phyloP scores from a whole-genome alignment of 2,797 vertebrate species.

The Triplophysa bombifrons region DNA sequence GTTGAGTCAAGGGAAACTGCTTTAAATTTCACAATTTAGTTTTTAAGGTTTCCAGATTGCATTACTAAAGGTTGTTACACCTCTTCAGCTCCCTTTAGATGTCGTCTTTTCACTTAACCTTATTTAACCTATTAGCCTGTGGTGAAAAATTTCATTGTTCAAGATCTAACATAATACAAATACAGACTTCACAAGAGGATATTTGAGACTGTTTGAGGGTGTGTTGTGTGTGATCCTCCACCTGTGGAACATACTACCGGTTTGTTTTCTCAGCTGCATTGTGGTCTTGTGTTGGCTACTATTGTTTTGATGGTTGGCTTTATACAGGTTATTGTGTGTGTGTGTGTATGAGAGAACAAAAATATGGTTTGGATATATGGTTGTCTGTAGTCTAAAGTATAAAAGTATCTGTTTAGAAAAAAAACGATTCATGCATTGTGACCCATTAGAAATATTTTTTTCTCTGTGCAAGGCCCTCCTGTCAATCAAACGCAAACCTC shows the following conservation, averaged over 20 bases:
- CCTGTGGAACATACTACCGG: neutral
- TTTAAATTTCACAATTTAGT: conserved; percentile 5
- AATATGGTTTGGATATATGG: neutral
- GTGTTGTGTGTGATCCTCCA: conserved; percentile 1
- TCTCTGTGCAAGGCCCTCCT: conserved; percentile 12
- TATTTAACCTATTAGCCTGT: neutral
- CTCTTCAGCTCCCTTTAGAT: neutral
- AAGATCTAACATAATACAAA: neutral
- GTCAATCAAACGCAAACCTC: conserved; percentile 47
- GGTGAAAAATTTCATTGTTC: neutral
- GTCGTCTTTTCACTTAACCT: neutral
- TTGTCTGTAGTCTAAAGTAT: too few relatives aligned
- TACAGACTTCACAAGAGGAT: conserved; percentile 2
- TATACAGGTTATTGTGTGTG: conserved; percentile 56
- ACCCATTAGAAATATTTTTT: neutral
- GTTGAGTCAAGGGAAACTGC: conserved; percentile 21
- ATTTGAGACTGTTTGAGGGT: conserved; percentile 13
- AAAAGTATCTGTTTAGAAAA: too few relatives aligned
- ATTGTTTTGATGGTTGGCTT: conserved; percentile 56
- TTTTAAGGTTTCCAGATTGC: neutral
- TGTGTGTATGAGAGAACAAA: conserved; percentile 12
- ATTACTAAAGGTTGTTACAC: neutral
- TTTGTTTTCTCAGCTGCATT: conserved; percentile 50
- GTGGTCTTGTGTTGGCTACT: conserved; percentile 52
- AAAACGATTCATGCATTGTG: neutral